A percentile compares a stretch with the other conserved stretches of the same genome.
phyloP scores from a whole-genome alignment of 2,888 invertebrate genomes.

The Seira sanloemensis region DNA sequence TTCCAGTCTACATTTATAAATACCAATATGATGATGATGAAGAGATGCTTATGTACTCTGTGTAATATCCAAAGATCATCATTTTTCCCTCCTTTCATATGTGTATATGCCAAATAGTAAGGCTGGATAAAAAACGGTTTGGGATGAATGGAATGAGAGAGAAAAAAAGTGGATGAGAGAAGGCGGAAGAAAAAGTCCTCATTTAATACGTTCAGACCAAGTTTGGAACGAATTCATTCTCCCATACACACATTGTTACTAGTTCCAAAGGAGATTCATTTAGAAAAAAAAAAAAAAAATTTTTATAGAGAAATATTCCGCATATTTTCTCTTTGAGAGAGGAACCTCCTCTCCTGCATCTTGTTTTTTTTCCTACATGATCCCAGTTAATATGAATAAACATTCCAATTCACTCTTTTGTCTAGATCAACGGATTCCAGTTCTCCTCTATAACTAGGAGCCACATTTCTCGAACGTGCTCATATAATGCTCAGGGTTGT shows the following conservation, averaged over 20 bases:
- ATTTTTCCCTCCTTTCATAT: conserved; percentile 9
- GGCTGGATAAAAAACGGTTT: conserved; percentile 31
- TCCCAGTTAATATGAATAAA: conserved; percentile 46
- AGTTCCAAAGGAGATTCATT: conserved; percentile 23
- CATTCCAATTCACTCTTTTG: conserved; percentile 44
- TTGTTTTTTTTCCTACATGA: neutral
- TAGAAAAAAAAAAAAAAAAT: conserved; percentile 26
- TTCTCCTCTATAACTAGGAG: neutral
- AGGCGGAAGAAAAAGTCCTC: conserved; percentile 58
- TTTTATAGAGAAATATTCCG: conserved; percentile 38
- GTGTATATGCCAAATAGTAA: neutral
- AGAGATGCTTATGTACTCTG: conserved; percentile 15
- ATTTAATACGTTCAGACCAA: conserved; percentile 58
- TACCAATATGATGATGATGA: neutral
- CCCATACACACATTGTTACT: conserved; percentile 3
- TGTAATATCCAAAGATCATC: neutral
- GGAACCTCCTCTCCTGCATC: neutral
- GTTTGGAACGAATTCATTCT: conserved; percentile 57
- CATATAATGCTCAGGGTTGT: neutral
- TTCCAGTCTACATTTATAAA: conserved; percentile 3
- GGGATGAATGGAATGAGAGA: conserved; percentile 56
- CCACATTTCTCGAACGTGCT: conserved; percentile 3
- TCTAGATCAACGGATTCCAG: conserved; percentile 15
- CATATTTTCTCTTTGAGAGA: conserved; percentile 36
- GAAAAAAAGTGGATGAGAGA: conserved; percentile 41